Percentiles rank a stretch among this genome's conserved stretches.
phyloP scores from a whole-genome alignment of 2,113 vertebrate genomes.

The Plecotus auritus region DNA sequence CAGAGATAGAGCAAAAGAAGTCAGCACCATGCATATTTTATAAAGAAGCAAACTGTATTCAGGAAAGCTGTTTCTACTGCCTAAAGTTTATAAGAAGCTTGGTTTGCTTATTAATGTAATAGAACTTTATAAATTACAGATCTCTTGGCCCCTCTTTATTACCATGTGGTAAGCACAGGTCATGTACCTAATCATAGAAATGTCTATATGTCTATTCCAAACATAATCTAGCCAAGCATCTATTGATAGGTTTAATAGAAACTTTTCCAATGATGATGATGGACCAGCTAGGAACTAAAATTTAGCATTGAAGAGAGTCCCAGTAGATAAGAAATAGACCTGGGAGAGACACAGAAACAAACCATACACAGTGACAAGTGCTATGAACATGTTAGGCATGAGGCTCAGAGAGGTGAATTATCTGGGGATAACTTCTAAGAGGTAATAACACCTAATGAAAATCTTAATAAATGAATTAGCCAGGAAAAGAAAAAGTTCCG shows the following conservation, averaged over 20 bases:
- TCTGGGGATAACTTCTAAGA: background rate
- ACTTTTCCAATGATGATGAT: background rate
- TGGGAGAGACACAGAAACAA: background rate
- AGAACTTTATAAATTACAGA: background rate
- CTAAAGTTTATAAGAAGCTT: conserved; percentile 35
- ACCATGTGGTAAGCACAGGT: background rate
- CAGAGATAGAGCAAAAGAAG: conserved; percentile 51
- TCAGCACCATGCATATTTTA: conserved; percentile 42
- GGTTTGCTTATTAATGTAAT: background rate
- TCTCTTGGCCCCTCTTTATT: background rate
- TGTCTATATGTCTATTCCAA: background rate
- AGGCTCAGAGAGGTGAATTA: background rate
- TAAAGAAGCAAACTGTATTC: conserved; percentile 22
- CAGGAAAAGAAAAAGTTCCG: background rate
- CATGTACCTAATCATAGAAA: background rate
- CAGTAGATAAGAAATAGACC: background rate
- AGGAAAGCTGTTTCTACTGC: conserved; percentile 32
- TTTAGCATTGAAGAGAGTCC: background rate
- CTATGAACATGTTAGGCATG: background rate
- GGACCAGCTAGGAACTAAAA: background rate
- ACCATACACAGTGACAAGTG: background rate
- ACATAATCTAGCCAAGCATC: background rate
- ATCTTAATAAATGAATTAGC: background rate
- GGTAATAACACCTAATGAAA: background rate
- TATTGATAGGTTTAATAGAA: background rate